Evolutionary conservation across 2,797 vertebrate genomes (phyloP).

Genomic region (Bovichtus variegatus): DNA sequence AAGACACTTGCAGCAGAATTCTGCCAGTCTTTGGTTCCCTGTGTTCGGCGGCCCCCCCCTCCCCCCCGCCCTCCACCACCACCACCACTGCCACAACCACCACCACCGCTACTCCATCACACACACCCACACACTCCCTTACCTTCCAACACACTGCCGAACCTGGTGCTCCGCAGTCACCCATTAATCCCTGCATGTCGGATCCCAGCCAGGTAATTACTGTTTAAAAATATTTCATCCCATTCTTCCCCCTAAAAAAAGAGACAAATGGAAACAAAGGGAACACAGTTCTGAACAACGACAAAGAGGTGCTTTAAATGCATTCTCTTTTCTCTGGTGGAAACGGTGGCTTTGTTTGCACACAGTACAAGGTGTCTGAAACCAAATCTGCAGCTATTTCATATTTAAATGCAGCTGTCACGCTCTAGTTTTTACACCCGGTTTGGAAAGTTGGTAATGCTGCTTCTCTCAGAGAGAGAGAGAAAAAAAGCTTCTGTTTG

Average conservation of each 20-base stretch:
- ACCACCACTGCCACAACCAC: background rate
- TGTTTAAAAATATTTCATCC: conserved; percentile 99
- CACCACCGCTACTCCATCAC: conserved; percentile 55
- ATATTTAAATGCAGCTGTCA: conserved; percentile 88
- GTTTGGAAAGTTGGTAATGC: conserved; percentile 78
- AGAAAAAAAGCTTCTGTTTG: conserved; percentile 45
- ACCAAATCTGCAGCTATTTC: conserved; percentile 85
- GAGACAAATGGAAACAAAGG: conserved; percentile 88
- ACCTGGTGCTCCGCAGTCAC: conserved; percentile 95
- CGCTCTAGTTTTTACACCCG: conserved; percentile 80
- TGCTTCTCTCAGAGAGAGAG: conserved; percentile 61
- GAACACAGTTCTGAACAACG: conserved; percentile 85
- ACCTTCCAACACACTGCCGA: conserved; percentile 95
- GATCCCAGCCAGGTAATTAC: conserved; percentile 99
- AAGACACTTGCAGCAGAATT: conserved; percentile 81
- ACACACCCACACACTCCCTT: conserved; percentile 82
- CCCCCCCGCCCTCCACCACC: background rate
- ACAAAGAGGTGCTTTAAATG: conserved; percentile 86
- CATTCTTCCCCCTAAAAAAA: conserved; percentile 90
- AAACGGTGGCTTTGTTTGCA: conserved; percentile 84
- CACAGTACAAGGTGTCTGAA: conserved; percentile 86
- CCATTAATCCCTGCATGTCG: conserved; percentile 98
- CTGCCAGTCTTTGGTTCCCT: conserved; percentile 79
- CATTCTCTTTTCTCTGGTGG: conserved; percentile 79
- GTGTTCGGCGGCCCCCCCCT: conserved; percentile 49